A percentile compares a stretch with the other conserved stretches of the same genome.
Evolutionary conservation across 64 coral and sea anemone genomes (phyloP).

Genomic region (Orbicella faveolata): DNA sequence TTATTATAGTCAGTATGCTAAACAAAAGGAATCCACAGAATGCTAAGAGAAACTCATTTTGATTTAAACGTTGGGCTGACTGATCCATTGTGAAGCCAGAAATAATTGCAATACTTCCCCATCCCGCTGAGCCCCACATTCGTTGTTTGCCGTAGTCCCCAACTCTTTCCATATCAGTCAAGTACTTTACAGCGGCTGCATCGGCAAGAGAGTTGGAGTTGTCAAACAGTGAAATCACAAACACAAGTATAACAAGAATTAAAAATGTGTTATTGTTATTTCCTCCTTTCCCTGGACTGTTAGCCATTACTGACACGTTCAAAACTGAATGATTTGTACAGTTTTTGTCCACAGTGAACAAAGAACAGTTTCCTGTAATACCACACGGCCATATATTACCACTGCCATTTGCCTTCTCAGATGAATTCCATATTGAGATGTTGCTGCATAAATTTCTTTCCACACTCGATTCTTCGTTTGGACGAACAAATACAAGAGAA

Average conservation of each 20-base stretch:
- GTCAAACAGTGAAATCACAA: background rate
- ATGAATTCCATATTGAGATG: background rate
- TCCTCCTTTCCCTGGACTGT: background rate
- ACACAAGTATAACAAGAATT: background rate
- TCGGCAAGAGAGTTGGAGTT: constrained; percentile 9
- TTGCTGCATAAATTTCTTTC: background rate
- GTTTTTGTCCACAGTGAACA: background rate
- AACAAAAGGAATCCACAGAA: constrained; percentile 53
- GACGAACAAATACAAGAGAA: constrained; percentile 11
- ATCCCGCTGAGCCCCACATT: constrained; percentile 51
- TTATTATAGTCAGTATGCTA: background rate
- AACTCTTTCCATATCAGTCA: background rate
- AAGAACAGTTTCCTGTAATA: background rate
- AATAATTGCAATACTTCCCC: constrained; percentile 37
- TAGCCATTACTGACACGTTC: background rate
- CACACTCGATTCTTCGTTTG: background rate
- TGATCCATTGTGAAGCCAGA: constrained; percentile 56
- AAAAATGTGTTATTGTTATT: background rate
- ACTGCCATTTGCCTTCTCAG: background rate
- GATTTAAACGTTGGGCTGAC: background rate
- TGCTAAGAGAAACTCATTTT: constrained; percentile 43
- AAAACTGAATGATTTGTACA: background rate
- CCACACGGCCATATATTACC: background rate
- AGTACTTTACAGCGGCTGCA: constrained; percentile 32
- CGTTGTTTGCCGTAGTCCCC: constrained; percentile 58